Percentiles rank a stretch among this genome's conserved stretches.
These are phyloP conservation scores for Corythucha ciliata DNA, from an alignment of 2,888 invertebrate species.

Conservation along the genomic window DNA sequence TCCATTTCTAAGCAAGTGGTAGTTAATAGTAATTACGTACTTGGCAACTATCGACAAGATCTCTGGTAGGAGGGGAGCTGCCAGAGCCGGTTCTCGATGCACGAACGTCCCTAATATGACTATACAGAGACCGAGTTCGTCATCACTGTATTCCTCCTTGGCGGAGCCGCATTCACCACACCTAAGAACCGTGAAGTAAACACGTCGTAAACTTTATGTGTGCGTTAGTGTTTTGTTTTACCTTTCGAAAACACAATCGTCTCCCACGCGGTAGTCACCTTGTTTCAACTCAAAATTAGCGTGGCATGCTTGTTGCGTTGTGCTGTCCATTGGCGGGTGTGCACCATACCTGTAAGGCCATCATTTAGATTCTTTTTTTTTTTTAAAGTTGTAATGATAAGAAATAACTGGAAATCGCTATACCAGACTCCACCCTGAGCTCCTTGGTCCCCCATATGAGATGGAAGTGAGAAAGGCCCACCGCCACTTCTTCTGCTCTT, in stretches of 20 bases:
- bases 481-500: slow-evolving; percentile 27
- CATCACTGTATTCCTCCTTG: slow-evolving; percentile 89
- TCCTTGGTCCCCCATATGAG: slow-evolving; percentile 43
- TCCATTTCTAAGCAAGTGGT: too few species aligned
- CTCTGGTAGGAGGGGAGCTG: slow-evolving; percentile 88
- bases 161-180: slow-evolving; percentile 86
- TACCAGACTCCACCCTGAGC: not conserved
- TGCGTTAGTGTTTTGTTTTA: slow-evolving; percentile 37
- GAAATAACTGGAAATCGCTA: not conserved
- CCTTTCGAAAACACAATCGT: slow-evolving; percentile 60
- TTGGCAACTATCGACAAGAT: slow-evolving; percentile 80
- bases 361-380: too few species aligned
- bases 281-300: slow-evolving; percentile 48
- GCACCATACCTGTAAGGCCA: slow-evolving; percentile 24
- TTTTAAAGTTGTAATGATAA: slow-evolving; percentile 32
- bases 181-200: slow-evolving; percentile 35
- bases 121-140: slow-evolving; percentile 88
- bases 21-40: slow-evolving; percentile 52
- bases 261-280: slow-evolving; percentile 57
- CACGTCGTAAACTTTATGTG: not conserved
- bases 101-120: slow-evolving; percentile 91
- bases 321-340: slow-evolving; percentile 38
- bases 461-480: slow-evolving; percentile 29
- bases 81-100: slow-evolving; percentile 86
- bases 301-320: slow-evolving; percentile 46